Conservation (phyloP, 2,113 vertebrate species). For the Corythornis vintsioides region DNA sequence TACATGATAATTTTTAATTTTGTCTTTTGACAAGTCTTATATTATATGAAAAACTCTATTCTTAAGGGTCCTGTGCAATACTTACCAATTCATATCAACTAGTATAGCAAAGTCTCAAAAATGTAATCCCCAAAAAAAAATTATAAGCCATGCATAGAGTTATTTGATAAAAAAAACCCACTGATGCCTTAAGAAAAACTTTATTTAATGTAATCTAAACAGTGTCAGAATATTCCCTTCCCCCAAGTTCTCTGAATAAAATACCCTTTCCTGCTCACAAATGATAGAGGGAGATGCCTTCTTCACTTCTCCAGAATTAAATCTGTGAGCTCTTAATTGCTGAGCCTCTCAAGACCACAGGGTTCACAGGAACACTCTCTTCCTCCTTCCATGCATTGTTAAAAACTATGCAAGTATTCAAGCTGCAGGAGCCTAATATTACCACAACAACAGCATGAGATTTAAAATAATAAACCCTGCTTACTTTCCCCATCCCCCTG, state of each 20-base stretch:
- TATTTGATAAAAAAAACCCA: background rate
- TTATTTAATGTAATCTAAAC: background rate
- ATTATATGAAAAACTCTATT: background rate
- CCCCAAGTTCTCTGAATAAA: background rate
- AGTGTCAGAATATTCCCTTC: background rate
- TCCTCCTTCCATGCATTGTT: background rate
- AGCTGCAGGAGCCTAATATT: background rate
- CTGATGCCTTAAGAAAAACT: background rate
- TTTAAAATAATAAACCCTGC: background rate
- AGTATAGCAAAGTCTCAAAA: background rate
- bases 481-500: background rate
- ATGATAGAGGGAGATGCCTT: background rate
- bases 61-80: background rate
- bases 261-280: background rate
- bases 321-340: background rate
- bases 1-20: background rate
- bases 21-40: background rate
- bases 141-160: background rate
- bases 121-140: background rate
- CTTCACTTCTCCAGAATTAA: background rate
- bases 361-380: background rate
- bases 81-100: background rate
- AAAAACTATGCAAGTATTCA: background rate
- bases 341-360: background rate
- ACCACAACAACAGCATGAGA: background rate